Base-by-base conservation (phyloP, 2,797 vertebrate genomes). In the Gastrophryne carolinensis region DNA sequence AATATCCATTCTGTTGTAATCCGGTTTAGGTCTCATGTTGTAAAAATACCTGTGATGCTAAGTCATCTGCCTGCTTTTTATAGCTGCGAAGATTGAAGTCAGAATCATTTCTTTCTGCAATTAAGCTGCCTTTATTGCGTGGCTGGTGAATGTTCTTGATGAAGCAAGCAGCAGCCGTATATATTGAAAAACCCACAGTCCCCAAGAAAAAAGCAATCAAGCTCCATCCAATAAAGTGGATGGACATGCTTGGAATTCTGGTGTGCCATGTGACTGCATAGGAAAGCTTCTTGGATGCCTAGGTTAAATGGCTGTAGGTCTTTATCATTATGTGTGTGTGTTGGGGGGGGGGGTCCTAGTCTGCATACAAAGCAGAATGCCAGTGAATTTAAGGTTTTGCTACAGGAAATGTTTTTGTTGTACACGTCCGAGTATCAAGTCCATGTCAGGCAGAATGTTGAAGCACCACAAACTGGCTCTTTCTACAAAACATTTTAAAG, bases 31-130 rank as follows among this genome's bases (percentile, higher is more conserved):
- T 41, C 6, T 41, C 15, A n/a, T 41, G 13, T n/a, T 7, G 13
- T 15, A 47, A 9, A 49, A 47, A 66, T 66, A 15, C 3, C 5
- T 54, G 13, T 35, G 24, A 12, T 53, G 65, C 65, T 24, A 9
- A 13, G 34, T 54, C 50, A 54, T 68, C 47, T 26, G 50, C 15
- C 24, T n/a, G 32, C 50, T 54, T 68, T 68, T 53, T 54, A 39
- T 39, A 39, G 32, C 35, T 29, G 53, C 34, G 11, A 7, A n/a
- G 32, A 6, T 15, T 27, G 29, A 13, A 8, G 23, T 35, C 32
- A 37, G 32, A 54, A 53, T 10, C 21, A 15, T 37, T 53, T 56
- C 27, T 67, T 32, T 37, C 49, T 68, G 30, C 50, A 68, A 68
- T 68, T 68, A 68, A 39, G 21, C 24, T 4, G 6, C 26, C 50